Conservation (phyloP, 2,888 invertebrate genomes). For the Sisyra nigra region DNA sequence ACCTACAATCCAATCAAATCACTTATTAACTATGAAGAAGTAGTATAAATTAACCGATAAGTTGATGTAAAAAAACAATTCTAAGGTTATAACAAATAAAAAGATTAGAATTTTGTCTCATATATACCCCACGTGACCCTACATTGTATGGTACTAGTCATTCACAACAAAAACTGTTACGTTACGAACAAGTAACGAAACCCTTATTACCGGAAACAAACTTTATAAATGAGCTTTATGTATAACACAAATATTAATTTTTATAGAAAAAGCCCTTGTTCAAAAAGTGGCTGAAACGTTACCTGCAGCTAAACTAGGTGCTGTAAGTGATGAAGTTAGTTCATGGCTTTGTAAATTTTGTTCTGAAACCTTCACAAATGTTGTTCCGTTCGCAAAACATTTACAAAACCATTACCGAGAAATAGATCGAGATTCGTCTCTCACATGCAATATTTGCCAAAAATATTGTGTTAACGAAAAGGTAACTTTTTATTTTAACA, state of each 20-base stretch:
- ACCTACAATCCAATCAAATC: too few relatives aligned
- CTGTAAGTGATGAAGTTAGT: slow-evolving; percentile 18
- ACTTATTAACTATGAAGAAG: too few relatives aligned
- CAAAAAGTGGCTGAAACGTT: slow-evolving; percentile 17
- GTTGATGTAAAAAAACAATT: too few relatives aligned
- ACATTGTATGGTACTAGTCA: too few relatives aligned
- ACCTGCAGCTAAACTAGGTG: slow-evolving; percentile 18
- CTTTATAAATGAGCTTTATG: too few relatives aligned
- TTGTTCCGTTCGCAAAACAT: slow-evolving; percentile 27
- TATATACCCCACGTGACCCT: too few relatives aligned
- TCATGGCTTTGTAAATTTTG: slow-evolving; percentile 30
- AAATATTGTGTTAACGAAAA: slow-evolving; percentile 16
- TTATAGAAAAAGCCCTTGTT: slow-evolving; percentile 15
- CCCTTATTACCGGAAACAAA: too few relatives aligned
- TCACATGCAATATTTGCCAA: slow-evolving; percentile 17
- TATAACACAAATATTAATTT: not conserved
- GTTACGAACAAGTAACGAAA: too few relatives aligned
- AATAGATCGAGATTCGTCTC: slow-evolving; percentile 11
- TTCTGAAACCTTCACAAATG: slow-evolving; percentile 22
- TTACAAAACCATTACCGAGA: slow-evolving; percentile 25
- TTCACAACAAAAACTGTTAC: too few relatives aligned
- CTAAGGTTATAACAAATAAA: too few relatives aligned
- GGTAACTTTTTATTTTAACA: slow-evolving; percentile 10
- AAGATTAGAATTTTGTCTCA: too few relatives aligned
- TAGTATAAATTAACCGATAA: too few relatives aligned